Conservation (phyloP, 2,797 vertebrate species). For the Anguilla pacifica region DNA sequence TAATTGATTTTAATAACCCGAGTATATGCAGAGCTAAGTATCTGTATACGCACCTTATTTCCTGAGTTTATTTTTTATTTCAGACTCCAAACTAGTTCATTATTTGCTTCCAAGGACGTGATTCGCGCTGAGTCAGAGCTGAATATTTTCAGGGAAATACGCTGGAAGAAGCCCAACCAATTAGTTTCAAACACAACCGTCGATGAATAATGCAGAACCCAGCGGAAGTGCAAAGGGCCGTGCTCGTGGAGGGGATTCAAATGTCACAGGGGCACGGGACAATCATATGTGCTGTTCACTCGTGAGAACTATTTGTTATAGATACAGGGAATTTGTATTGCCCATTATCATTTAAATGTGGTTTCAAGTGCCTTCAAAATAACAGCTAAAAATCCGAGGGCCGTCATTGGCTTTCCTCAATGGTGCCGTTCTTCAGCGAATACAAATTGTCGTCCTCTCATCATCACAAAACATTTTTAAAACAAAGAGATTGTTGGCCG, state of each 20-base stretch:
- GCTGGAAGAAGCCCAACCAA: not conserved
- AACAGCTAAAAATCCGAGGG: not conserved
- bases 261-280: not conserved
- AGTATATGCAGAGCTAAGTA: not conserved
- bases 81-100: conserved; percentile 5
- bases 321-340: not conserved
- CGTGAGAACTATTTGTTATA: not conserved
- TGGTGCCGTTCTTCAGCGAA: not conserved
- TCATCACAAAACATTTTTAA: not conserved
- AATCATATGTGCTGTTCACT: not conserved
- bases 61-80: not conserved
- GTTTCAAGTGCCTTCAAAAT: not conserved
- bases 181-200: not conserved
- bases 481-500: not conserved
- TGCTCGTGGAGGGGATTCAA: not conserved
- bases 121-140: not conserved
- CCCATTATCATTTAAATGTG: not conserved
- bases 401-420: not conserved
- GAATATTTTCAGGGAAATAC: not conserved
- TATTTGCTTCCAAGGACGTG: not conserved
- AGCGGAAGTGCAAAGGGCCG: not conserved
- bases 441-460: not conserved
- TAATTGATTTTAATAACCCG: not conserved
- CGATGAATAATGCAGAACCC: not conserved
- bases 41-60: not conserved